Conservation (phyloP, 2,113 vertebrate genomes). For the Megaceryle torquata region DNA sequence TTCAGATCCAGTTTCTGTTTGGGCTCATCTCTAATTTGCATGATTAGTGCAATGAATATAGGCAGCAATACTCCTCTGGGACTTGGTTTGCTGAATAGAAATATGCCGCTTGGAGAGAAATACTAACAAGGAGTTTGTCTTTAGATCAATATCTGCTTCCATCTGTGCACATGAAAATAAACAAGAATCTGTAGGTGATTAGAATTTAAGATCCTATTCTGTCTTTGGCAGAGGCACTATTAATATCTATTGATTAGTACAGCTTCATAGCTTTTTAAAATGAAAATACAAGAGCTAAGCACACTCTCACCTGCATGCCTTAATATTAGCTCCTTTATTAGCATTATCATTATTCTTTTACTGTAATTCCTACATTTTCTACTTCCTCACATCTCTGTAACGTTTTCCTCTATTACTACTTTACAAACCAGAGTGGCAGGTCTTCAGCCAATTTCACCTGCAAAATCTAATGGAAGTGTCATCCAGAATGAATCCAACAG, state of each 20-base stretch:
- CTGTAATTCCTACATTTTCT: neutral
- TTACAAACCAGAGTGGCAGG: neutral
- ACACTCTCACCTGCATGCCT: neutral
- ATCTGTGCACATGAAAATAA: neutral
- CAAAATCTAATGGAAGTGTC: neutral
- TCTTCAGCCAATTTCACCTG: neutral
- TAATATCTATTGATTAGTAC: neutral
- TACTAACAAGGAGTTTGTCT: neutral
- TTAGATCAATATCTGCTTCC: neutral
- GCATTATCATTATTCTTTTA: neutral
- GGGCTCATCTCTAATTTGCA: neutral
- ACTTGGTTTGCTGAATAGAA: conserved; percentile 1
- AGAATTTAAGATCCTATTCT: neutral
- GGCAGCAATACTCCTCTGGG: neutral
- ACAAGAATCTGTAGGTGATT: neutral
- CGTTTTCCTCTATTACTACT: neutral
- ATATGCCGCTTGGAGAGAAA: neutral
- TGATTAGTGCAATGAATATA: neutral
- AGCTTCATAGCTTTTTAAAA: neutral
- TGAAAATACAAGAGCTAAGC: neutral
- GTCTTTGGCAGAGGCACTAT: neutral
- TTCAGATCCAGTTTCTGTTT: neutral
- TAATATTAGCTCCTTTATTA: neutral
- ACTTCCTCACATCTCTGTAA: neutral
- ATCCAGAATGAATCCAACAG: neutral